Base-by-base conservation (phyloP, 2,888 invertebrate species). In the Lithophane semibrunnea region DNA sequence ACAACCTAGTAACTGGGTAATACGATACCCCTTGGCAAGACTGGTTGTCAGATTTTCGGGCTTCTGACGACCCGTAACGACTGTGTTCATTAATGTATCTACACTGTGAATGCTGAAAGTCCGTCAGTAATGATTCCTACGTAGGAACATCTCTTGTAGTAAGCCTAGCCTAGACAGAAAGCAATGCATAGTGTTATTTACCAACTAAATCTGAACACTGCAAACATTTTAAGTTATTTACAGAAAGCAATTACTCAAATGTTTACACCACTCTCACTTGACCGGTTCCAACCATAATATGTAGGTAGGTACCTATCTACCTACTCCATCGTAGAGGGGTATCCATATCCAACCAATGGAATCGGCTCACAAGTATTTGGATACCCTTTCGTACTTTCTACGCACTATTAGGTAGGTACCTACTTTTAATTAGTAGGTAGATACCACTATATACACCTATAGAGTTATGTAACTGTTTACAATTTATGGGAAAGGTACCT, bases 151-250 rank as follows among this genome's bases (percentile, higher is more conserved):
- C 12, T 3, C 24, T 69, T 18, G 18, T 42, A 16, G 12, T 56
- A 80, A 56, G 4, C 44, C 49, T 4, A 73, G 58, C 13, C 21
- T 12, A 37, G 21, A 47, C 54, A 42, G 74, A 80, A 49, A 80
- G 29, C 47, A 9, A 0, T 80, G 16, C 18, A 16, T 66, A 60
- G 16, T 1, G 1, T 29, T 79, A 65, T 80, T 72, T 65, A 47
- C 67, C n/a, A 21, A 75, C 7, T 21, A 29, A 63, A 54, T 52
- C 49, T 67, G 4, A 16, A 52, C 72, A 68, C 60, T 44, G 54
- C 73, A 79, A 73, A 67, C 58, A 71, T 63, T 63, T 82, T 24
- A 70, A 64, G 37, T 71, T 80, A 82, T 80, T 80, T 80, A 70
- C 63, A 82, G 83, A 80, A 70, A 80, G 77, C 24, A 68, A 61